These are phyloP conservation scores for Nothoprocta pentlandii DNA, from an alignment of 2,113 vertebrate genomes.

Conservation along the genomic window DNA sequence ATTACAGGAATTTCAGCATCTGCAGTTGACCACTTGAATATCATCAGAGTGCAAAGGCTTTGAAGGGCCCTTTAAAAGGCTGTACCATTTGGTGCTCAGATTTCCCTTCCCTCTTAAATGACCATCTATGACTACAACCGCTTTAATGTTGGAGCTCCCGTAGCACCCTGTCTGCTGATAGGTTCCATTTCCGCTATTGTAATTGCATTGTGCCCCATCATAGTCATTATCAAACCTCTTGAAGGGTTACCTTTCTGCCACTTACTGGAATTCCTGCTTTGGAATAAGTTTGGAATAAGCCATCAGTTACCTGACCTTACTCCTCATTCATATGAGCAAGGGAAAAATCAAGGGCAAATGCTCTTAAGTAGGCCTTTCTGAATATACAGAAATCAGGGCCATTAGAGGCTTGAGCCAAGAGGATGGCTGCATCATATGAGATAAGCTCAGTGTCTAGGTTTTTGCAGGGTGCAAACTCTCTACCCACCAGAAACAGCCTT, in stretches of 20 bases:
- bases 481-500: not conserved
- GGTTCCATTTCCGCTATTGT: not conserved
- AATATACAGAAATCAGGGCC: not conserved
- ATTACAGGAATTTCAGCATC: not conserved
- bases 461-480: not conserved
- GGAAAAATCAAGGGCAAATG: not conserved
- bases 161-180: slow-evolving; percentile 19
- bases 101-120: slow-evolving; percentile 46
- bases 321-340: not conserved
- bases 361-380: not conserved
- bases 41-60: not conserved
- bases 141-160: slow-evolving; percentile 32
- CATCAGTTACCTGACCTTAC: not conserved
- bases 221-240: not conserved
- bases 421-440: not conserved
- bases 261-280: not conserved
- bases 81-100: slow-evolving; percentile 65
- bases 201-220: not conserved
- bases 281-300: no score
- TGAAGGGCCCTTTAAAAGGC: not conserved
- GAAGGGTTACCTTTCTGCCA: not conserved
- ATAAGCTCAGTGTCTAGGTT: not conserved
- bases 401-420: not conserved
- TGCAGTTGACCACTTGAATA: not conserved
- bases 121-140: slow-evolving; percentile 5